These are phyloP conservation scores for Auanema sp. DNA, from an alignment of 2,888 invertebrate species.

Conservation along the genomic window DNA sequence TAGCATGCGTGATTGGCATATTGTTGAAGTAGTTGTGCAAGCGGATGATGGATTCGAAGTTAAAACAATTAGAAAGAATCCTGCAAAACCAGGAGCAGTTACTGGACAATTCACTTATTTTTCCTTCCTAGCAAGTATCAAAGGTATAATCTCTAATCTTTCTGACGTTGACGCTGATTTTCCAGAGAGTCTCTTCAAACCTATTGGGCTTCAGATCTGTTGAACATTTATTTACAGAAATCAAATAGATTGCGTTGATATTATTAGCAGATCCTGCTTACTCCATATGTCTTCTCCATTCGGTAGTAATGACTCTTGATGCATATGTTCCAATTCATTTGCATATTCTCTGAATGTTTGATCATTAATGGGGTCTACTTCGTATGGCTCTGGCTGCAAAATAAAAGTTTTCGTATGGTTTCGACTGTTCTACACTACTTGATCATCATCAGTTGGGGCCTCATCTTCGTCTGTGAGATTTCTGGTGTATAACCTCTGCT, in stretches of 20 bases:
- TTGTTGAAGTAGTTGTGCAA: constrained; percentile 66
- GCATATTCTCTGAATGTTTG: constrained; percentile 32
- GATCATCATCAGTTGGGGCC: constrained; percentile 12
- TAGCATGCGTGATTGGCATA: constrained; percentile 67
- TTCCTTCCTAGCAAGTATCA: constrained; percentile 68
- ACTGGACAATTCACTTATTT: constrained; percentile 69
- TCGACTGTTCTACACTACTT: constrained; percentile 3
- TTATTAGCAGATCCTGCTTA: constrained; percentile 41
- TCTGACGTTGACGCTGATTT: background rate
- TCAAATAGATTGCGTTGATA: constrained; percentile 50
- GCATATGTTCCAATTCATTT: constrained; percentile 27
- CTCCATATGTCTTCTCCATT: constrained; percentile 14
- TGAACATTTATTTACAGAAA: constrained; percentile 13
- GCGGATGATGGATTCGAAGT: constrained; percentile 45
- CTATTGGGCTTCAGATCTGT: constrained; percentile 56
- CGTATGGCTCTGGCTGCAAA: background rate
- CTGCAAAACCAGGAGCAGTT: constrained; percentile 68
- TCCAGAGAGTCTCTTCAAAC: constrained; percentile 50
- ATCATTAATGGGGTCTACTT: constrained; percentile 21
- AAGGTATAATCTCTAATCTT: constrained; percentile 37
- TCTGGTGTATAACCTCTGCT: constrained; percentile 32
- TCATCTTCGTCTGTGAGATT: constrained; percentile 28
- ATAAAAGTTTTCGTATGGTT: background rate
- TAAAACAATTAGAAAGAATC: constrained; percentile 69
- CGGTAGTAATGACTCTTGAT: background rate